Base-by-base conservation (phyloP, 2,888 invertebrate genomes). In the Dichetophora obliterata region DNA sequence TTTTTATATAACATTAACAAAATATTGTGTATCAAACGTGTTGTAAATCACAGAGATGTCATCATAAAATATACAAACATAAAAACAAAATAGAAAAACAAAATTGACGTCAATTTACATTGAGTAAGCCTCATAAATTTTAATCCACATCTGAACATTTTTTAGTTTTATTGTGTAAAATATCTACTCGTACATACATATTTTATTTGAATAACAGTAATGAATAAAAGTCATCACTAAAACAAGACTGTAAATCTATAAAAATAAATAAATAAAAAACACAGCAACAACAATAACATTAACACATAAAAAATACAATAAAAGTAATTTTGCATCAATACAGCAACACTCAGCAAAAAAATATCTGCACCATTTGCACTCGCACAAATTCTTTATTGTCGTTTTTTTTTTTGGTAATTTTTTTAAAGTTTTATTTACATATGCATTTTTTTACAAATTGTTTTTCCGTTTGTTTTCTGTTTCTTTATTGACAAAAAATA, bases 401-500 rank as follows among this genome's bases (percentile, higher is more conserved):
- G 68, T 77, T 71, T 73, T 71, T 61, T 68, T 19, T 78, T 76
- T 77, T 77, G 63, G 75, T 77, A 59, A 43, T 50, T 16, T 50
- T 71, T 57, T 71, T 4, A 57, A 31, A 1, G 3, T 0, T 59
- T 50, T 27, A 27, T 52, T 19, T 69, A 19, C 0, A 43, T 1
- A 34, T 27, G 27, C 37, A 66, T 75, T 78, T 61, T 78, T 73
- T 70, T 72, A 52, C 27, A 76, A 77, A 75, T 63, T 59, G 69
- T 74, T 63, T 69, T 77, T 63, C 74, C 75, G 77, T 78, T 73
- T 63, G 50, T 71, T 57, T 77, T 76, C 71, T 77, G 37, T 63
- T 75, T 54, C 75, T 77, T 77, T 61, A 31, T 54, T 77, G 69
- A 68, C 75, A 81, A 79, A 80, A 82, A 84, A 82, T 85, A 85